Conservation (phyloP, 2,113 vertebrate genomes). For the Bagarius yarrelli region DNA sequence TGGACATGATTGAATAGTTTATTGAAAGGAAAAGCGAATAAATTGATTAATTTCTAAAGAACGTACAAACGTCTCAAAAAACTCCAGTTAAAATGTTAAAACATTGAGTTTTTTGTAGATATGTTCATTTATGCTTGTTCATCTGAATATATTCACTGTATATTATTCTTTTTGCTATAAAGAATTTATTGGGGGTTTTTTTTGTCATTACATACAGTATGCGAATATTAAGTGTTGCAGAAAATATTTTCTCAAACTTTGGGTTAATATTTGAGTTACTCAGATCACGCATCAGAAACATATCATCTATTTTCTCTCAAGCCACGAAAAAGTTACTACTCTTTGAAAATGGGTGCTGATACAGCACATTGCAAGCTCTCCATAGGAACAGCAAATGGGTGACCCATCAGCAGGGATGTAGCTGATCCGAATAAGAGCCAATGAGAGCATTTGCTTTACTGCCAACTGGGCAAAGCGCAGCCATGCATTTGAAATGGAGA, state of each 20-base stretch:
- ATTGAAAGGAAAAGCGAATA: not conserved
- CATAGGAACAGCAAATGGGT: conserved; percentile 40
- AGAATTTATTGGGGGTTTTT: not conserved
- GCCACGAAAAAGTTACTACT: conserved; percentile 38
- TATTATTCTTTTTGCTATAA: not conserved
- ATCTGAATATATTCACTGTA: not conserved
- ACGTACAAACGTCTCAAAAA: not conserved
- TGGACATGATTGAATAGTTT: not conserved
- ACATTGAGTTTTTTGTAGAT: conserved; percentile 25
- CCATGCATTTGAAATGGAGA: not conserved
- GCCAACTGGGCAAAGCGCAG: conserved; percentile 36
- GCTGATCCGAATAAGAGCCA: conserved; percentile 31
- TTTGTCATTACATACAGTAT: conserved; percentile 4
- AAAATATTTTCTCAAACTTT: not conserved
- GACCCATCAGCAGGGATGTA: conserved; percentile 3
- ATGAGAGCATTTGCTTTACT: conserved; percentile 24
- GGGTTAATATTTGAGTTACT: not conserved
- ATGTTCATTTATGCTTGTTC: conserved; percentile 25
- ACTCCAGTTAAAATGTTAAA: conserved; percentile 8
- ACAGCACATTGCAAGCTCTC: conserved; percentile 5
- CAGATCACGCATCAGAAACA: not conserved
- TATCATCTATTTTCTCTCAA: not conserved
- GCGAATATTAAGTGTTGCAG: not conserved
- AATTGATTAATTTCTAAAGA: not conserved
- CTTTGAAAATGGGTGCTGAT: conserved; percentile 37